Evolutionary conservation across 2,888 invertebrate genomes (phyloP), one percentile per base, ranked within the genome.

Genomic region (Apoda limacodes): DNA sequence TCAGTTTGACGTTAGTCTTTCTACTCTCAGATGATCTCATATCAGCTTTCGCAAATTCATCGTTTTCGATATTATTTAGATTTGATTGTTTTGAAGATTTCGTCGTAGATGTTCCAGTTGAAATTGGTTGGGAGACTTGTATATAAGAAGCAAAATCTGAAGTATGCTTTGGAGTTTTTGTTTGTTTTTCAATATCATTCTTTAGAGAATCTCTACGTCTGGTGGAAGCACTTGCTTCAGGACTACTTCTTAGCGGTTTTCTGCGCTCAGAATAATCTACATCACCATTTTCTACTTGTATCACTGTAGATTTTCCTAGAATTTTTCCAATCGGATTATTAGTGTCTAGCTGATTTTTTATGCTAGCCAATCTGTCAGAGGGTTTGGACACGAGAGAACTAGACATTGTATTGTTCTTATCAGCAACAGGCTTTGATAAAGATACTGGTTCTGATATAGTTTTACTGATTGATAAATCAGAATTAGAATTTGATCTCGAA

Each of bases 91-190:
- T 62, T 12, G 40, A 28, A 3, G 40, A 48, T 44, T 63, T 74
- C 22, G 62, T 52, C 9, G 58, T 59, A 9, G 62, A 60, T 11
- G 74, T 61, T 2, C 81, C 82, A 9, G 81, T 74, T 1, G 78
- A 71, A 35, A 80, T 55, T 0, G 81, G 80, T 46, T 80, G 76
- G 3, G 81, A 81, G 36, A 80, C 78, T 50, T 84, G 83, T 48
- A 85, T 85, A 53, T 84, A 85, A 31, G 85, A 85, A 34, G 85
- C 84, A 54, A 84, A 84, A 58, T 85, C 83, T 43, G 83, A 84
- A 4, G 84, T 82, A 28, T 83, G 83, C 51, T 81, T 82, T 9
- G 76, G 74, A 7, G 64, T 53, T 48, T 74, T 76, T 5, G 17
- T 7, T 45, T 76, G 75, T 37, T 80, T 80, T 32, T 76, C 71